Percentiles rank a stretch among this genome's conserved stretches.
Evolutionary conservation across 1,140 invertebrate species (phyloP).

Genomic region (Drosophila pectinifera): DNA sequence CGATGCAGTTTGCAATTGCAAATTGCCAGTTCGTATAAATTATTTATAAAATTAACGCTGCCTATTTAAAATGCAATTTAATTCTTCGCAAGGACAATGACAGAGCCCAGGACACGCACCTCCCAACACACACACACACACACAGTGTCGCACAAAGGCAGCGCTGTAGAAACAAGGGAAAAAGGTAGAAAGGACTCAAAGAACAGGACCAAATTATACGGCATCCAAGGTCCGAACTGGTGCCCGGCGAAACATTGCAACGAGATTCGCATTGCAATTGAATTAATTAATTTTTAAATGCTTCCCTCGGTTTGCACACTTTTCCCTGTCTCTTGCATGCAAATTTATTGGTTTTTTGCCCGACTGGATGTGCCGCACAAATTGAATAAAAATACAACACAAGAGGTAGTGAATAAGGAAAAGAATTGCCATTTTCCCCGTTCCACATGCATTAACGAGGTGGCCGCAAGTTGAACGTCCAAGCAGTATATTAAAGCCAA

Average conservation of each 20-base stretch:
- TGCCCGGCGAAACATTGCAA: slow-evolving; percentile 31
- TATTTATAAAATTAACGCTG: slow-evolving; percentile 50
- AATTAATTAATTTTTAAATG: slow-evolving; percentile 78
- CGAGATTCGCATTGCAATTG: slow-evolving; percentile 63
- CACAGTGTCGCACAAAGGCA: slow-evolving; percentile 8
- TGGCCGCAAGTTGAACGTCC: neutral
- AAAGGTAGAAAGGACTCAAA: slow-evolving; percentile 33
- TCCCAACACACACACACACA: neutral
- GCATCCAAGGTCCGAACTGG: slow-evolving; percentile 3
- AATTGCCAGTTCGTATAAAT: slow-evolving; percentile 52
- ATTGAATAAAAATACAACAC: slow-evolving; percentile 56
- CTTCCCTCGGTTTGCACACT: slow-evolving; percentile 47
- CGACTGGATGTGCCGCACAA: slow-evolving; percentile 42
- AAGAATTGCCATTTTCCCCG: slow-evolving; percentile 33
- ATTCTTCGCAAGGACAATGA: slow-evolving; percentile 53
- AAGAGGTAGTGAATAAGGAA: slow-evolving; percentile 24
- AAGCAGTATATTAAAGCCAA: slow-evolving; percentile 1
- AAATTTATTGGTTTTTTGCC: slow-evolving; percentile 67
- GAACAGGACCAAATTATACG: slow-evolving; percentile 61
- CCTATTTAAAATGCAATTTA: slow-evolving; percentile 64
- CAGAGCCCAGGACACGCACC: slow-evolving; percentile 40
- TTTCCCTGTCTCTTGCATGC: slow-evolving; percentile 57
- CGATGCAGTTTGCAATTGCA: slow-evolving; percentile 28
- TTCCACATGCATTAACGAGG: slow-evolving; percentile 4
- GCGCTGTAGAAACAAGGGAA: neutral